These are phyloP conservation scores for Terebella lapidaria DNA, from an alignment of 2,888 invertebrate species.

Conservation along the genomic window DNA sequence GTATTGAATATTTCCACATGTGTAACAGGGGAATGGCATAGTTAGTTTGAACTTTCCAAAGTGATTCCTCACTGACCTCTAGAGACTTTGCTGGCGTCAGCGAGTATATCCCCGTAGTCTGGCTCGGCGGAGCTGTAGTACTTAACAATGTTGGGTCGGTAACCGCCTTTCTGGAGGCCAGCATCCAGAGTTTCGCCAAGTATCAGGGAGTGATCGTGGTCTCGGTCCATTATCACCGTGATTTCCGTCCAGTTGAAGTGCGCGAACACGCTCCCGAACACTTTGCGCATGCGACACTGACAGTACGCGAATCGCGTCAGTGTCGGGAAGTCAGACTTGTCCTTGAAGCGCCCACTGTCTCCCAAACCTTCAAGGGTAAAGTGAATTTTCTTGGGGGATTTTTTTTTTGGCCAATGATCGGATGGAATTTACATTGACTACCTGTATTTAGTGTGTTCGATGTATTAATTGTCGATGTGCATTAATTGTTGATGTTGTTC, in stretches of 20 bases:
- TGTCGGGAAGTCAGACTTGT: slow-evolving; percentile 34
- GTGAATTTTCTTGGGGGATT: no score
- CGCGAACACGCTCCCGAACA: slow-evolving; percentile 31
- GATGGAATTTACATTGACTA: no score
- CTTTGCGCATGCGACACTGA: slow-evolving; percentile 34
- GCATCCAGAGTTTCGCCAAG: slow-evolving; percentile 29
- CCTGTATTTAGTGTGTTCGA: no score
- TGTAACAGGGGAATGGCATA: no score
- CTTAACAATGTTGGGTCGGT: slow-evolving; percentile 20
- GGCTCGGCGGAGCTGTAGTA: slow-evolving; percentile 26
- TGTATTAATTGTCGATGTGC: no score
- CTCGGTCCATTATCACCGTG: no score
- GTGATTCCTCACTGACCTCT: slow-evolving; percentile 27
- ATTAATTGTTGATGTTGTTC: no score
- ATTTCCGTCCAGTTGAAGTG: slow-evolving; percentile 31
- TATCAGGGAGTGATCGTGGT: slow-evolving; percentile 22
- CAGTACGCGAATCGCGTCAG: slow-evolving; percentile 38
- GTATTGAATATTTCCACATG: no score
- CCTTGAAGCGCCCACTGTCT: slow-evolving; percentile 27
- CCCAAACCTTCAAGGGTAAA: slow-evolving; percentile 16
- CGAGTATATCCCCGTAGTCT: slow-evolving; percentile 14
- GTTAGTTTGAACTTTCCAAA: no score
- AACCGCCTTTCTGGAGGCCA: slow-evolving; percentile 13
- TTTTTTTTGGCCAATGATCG: no score
- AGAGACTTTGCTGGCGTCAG: slow-evolving; percentile 20